Percentiles rank a stretch among this genome's conserved stretches.
Conservation (phyloP, 2,797 vertebrate species). For the Syngnathus acus region DNA sequence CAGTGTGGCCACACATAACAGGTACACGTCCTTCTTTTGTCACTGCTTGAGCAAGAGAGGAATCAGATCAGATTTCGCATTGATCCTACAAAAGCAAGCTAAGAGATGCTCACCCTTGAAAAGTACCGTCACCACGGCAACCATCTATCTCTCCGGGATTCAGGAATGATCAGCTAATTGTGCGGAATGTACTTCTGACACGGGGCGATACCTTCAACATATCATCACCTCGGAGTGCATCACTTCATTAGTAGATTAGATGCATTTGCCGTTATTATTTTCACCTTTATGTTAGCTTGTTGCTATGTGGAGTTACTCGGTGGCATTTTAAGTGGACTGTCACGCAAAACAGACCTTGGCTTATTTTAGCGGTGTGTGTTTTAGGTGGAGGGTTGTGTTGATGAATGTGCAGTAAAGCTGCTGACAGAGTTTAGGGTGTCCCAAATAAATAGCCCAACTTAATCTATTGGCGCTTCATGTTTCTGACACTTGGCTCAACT, state of each 20-base stretch:
- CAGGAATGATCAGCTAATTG: slow-evolving; percentile 32
- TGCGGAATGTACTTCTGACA: slow-evolving; percentile 29
- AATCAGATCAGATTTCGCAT: slow-evolving; percentile 43
- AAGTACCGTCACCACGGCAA: slow-evolving; percentile 40
- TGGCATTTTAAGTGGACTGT: slow-evolving; percentile 42
- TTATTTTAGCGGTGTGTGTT: slow-evolving; percentile 48
- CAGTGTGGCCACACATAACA: slow-evolving; percentile 52
- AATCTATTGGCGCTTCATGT: slow-evolving; percentile 20
- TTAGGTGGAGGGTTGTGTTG: slow-evolving; percentile 7
- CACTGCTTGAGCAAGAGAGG: slow-evolving; percentile 20
- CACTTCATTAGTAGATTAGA: background rate
- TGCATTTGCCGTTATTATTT: slow-evolving; percentile 4
- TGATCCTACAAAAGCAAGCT: slow-evolving; percentile 13
- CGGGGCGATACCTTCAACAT: slow-evolving; percentile 9
- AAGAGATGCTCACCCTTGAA: slow-evolving; percentile 14
- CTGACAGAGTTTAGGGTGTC: slow-evolving; percentile 52
- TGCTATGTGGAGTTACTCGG: slow-evolving; percentile 14
- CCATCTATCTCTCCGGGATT: slow-evolving; percentile 29
- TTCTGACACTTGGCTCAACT: slow-evolving; percentile 8
- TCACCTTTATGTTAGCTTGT: background rate
- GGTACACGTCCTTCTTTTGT: slow-evolving; percentile 41
- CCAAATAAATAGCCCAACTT: slow-evolving; percentile 32
- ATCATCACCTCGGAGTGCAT: slow-evolving; percentile 2
- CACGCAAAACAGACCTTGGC: slow-evolving; percentile 27
- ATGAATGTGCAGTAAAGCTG: slow-evolving; percentile 32